These are phyloP conservation scores for Chymomyza fuscimana DNA, from an alignment of 2,888 invertebrate genomes.

Conservation along the genomic window DNA sequence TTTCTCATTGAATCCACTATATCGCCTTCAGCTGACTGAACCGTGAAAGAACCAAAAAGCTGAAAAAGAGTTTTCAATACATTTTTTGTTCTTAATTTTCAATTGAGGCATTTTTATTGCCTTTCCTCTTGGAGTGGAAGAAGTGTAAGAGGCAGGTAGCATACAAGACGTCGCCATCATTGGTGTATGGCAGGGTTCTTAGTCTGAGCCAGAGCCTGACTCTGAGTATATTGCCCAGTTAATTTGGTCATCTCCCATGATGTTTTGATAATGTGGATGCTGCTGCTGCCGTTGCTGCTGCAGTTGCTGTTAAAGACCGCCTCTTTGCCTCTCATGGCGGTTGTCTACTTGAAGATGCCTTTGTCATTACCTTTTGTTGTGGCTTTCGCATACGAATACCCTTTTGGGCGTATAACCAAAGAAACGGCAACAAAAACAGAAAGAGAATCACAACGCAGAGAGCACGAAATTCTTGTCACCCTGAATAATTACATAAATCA, in stretches of 20 bases:
- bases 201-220: neutral
- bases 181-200: neutral
- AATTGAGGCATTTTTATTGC: constrained; percentile 72
- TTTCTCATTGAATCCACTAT: constrained; percentile 43
- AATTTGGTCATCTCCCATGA: constrained; percentile 77
- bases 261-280: constrained; percentile 69
- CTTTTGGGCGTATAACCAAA: constrained; percentile 6
- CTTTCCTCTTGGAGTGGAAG: constrained; percentile 10
- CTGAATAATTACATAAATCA: constrained; percentile 76
- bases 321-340: neutral
- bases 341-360: constrained; percentile 13
- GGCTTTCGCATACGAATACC: constrained; percentile 11
- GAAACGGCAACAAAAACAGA: constrained; percentile 19
- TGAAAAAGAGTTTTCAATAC: constrained; percentile 54
- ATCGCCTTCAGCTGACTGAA: neutral
- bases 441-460: constrained; percentile 15
- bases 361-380: constrained; percentile 23
- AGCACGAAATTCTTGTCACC: constrained; percentile 71
- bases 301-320: constrained; percentile 27
- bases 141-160: constrained; percentile 51
- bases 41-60: neutral
- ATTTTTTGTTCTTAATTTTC: constrained; percentile 71
- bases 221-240: constrained; percentile 45
- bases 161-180: constrained; percentile 48
- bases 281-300: constrained; percentile 18